A percentile compares a stretch with the other conserved stretches of the same genome.
These are phyloP conservation scores for Chesias legatella DNA, from an alignment of 2,888 invertebrate genomes.

Conservation along the genomic window DNA sequence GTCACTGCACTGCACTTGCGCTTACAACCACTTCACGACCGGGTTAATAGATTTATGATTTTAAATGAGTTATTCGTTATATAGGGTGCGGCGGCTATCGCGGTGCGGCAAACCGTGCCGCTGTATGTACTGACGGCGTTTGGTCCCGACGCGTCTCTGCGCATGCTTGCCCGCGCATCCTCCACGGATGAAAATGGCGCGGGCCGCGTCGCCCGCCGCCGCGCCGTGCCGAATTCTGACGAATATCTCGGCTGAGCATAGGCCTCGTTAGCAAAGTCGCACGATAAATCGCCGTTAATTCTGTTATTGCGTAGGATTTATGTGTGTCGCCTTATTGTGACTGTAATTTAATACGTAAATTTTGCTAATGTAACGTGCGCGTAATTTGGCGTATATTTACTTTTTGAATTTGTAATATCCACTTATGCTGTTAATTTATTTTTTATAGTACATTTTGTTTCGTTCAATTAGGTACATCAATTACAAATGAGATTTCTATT, in stretches of 20 bases:
- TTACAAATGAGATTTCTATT: too few relatives aligned
- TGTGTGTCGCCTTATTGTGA: constrained; percentile 49
- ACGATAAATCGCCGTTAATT: constrained; percentile 72
- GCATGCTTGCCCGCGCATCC: constrained; percentile 70
- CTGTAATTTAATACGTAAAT: constrained; percentile 28
- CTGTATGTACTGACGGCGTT: constrained; percentile 58
- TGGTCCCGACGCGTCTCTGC: constrained; percentile 54
- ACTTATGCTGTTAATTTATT: too few relatives aligned
- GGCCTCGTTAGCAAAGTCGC: constrained; percentile 64
- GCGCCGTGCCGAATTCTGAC: constrained; percentile 49
- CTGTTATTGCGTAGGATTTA: constrained; percentile 66
- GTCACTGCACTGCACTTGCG: constrained; percentile 37
- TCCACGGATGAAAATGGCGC: constrained; percentile 53
- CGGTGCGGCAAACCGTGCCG: constrained; percentile 61
- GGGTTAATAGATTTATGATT: constrained; percentile 30
- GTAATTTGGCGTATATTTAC: too few relatives aligned
- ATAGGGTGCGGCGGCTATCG: constrained; percentile 57
- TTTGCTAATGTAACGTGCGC: constrained; percentile 6
- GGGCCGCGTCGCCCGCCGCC: constrained; percentile 49
- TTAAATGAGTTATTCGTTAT: constrained; percentile 32
- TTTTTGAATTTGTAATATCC: too few relatives aligned
- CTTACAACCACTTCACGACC: constrained; percentile 39
- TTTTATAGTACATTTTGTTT: too few relatives aligned
- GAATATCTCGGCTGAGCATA: constrained; percentile 55
- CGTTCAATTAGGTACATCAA: too few relatives aligned